Evolutionary conservation across 2,888 invertebrate genomes (phyloP).

Genomic region (Cataglyphis rosenhaueri): DNA sequence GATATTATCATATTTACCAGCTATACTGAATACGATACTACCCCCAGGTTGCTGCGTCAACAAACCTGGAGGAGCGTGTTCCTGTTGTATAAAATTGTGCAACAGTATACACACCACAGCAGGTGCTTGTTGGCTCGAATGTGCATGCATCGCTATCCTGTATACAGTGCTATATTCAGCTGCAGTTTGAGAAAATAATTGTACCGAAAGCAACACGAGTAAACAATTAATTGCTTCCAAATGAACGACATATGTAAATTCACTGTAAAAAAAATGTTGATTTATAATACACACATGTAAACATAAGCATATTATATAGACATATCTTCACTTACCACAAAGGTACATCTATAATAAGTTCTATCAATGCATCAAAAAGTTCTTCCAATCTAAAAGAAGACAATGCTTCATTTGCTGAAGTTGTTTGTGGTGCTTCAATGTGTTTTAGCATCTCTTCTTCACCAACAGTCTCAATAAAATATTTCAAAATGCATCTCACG

Average conservation of each 20-base stretch:
- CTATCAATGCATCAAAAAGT: conserved; percentile 91
- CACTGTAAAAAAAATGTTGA: conserved; percentile 86
- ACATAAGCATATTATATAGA: background rate
- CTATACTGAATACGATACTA: conserved; percentile 93
- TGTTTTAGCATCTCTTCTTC: conserved; percentile 95
- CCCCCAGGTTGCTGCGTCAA: conserved; percentile 90
- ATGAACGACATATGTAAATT: conserved; percentile 94
- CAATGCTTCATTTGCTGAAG: conserved; percentile 80
- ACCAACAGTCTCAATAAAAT: conserved; percentile 95
- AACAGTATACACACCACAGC: conserved; percentile 93
- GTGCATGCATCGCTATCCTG: conserved; percentile 89
- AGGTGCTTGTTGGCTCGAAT: conserved; percentile 91
- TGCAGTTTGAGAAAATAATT: conserved; percentile 90
- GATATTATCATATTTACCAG: conserved; percentile 84
- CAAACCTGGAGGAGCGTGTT: conserved; percentile 90
- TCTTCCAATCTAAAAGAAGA: conserved; percentile 87
- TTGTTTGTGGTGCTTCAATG: conserved; percentile 88
- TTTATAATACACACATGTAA: conserved; percentile 41
- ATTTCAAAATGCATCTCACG: conserved; percentile 94
- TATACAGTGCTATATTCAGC: conserved; percentile 85
- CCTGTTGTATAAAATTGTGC: conserved; percentile 90
- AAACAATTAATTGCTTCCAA: conserved; percentile 95
- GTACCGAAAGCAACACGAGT: conserved; percentile 95
- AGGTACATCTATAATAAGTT: conserved; percentile 93
- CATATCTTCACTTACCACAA: conserved; percentile 88